Percentiles rank a stretch among this genome's conserved stretches.
phyloP scores from a whole-genome alignment of 35 echinoderm and acorn worm species.

The Ophiothrix spiculata region DNA sequence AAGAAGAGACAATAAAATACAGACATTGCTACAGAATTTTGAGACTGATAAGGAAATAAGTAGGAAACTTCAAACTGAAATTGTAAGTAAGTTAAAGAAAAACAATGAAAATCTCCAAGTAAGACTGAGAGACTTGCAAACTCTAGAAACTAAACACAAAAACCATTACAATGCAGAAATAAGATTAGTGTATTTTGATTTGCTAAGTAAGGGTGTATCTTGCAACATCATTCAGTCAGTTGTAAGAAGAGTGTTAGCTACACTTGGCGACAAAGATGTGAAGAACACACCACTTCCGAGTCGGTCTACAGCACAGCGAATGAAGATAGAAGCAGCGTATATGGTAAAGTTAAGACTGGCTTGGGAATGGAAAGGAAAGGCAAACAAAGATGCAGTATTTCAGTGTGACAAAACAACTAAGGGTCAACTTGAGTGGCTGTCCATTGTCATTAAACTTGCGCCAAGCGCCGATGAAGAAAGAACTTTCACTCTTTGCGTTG shows the following conservation, averaged over 20 bases:
- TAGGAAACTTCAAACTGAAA: not conserved
- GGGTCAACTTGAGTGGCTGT: not conserved
- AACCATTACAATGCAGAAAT: not conserved
- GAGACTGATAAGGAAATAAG: not conserved
- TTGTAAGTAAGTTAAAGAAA: not conserved
- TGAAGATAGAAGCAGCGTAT: not conserved
- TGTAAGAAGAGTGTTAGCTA: not conserved
- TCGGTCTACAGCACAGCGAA: not conserved
- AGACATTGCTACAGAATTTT: not conserved
- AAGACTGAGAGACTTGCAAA: not conserved
- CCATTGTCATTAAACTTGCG: not conserved
- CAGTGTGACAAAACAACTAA: not conserved
- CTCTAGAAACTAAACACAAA: not conserved
- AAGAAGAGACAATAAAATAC: not conserved
- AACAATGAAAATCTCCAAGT: not conserved
- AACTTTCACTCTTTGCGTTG: not conserved
- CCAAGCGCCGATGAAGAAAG: not conserved
- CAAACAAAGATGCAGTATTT: not conserved
- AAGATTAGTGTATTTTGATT: conserved; percentile 8
- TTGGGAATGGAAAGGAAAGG: not conserved
- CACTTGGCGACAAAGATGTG: not conserved
- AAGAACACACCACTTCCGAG: not conserved
- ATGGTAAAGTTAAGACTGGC: not conserved
- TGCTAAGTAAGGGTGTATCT: not conserved
- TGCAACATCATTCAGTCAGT: not conserved